These are phyloP conservation scores for Solenopsis fugax DNA, from an alignment of 1,140 invertebrate species.

Conservation along the genomic window DNA sequence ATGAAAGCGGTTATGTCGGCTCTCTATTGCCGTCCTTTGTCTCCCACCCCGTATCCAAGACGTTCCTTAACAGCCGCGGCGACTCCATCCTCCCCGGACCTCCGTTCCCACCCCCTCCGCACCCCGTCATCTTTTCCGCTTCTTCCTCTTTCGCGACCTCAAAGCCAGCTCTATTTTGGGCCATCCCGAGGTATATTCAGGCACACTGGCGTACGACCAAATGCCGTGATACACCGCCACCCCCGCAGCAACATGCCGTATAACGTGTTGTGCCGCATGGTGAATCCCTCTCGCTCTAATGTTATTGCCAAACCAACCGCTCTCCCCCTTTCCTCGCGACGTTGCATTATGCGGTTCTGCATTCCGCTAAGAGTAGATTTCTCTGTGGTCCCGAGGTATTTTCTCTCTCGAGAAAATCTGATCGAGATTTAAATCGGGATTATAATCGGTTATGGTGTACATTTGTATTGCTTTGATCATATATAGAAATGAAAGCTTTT, in stretches of 20 bases:
- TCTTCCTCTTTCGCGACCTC: constrained; percentile 72
- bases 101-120: background rate
- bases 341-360: constrained; percentile 48
- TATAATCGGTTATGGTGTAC: background rate
- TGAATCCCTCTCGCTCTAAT: constrained; percentile 68
- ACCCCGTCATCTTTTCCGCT: constrained; percentile 56
- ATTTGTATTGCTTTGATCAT: background rate
- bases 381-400: constrained; percentile 18
- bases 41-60: constrained; percentile 64
- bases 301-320: constrained; percentile 68
- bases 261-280: constrained; percentile 61
- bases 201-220: constrained; percentile 80
- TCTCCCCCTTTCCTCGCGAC: constrained; percentile 12
- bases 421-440: constrained; percentile 38
- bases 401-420: background rate
- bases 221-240: constrained; percentile 73
- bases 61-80: constrained; percentile 64
- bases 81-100: constrained; percentile 34
- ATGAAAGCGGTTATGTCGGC: constrained; percentile 80
- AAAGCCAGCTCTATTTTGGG: constrained; percentile 79
- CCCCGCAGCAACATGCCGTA: constrained; percentile 67
- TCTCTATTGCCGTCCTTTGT: constrained; percentile 79
- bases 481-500: background rate
- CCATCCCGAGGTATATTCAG: constrained; percentile 76
- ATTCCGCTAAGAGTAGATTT: constrained; percentile 59